Base-by-base conservation (phyloP, 2,113 vertebrate genomes). In the Alexandromys fortis region DNA sequence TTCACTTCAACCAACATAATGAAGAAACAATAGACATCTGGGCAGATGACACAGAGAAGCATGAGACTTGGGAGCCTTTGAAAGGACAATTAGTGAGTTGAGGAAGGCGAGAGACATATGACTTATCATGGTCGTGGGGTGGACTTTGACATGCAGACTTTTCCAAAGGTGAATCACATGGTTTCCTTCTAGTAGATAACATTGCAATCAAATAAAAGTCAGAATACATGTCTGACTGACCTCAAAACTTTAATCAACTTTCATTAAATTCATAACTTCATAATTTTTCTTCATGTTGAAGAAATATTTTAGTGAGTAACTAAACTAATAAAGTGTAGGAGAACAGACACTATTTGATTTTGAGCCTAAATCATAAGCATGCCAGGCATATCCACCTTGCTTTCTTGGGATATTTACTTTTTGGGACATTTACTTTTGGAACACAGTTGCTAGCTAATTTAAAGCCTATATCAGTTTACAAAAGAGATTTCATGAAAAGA, bases 291-390 rank as follows among this genome's bases (percentile, higher is more conserved):
- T 3, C 45, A 35, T 77, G 11, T 42, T 22, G 3, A 22, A 30
- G 26, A 4, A 4, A 82, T 49, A 85, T 0, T 68, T 94, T 75
- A 94, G 22, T 38, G 45, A 86, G 9, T 77, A 0, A 61, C n/a
- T 72, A 22, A 82, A 72, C 19, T 63, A 63, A 70, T 5, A 79
- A 14, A 85, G 26, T 38, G 73, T 0, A 65, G 12, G 19, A 33
- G 19, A 90, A 72, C 21, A 49, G 35, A 49, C 10, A 28, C 14
- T 85, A 21, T 35, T 49, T 22, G 33, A 55, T 8, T 79, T 63
- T 83, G 63, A 93, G 16, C 5, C 4, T 70, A 85, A 86, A 70
- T 75, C n/a, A 78, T 68, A 68, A 94, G 91, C 91, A n/a, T 55
- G 7, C 1, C 30, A 28, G 26, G 22, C 0, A 61, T 22, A 7